These are phyloP conservation scores for Chiloscyllium punctatum DNA, from an alignment of 2,797 vertebrate genomes.

Conservation along the genomic window DNA sequence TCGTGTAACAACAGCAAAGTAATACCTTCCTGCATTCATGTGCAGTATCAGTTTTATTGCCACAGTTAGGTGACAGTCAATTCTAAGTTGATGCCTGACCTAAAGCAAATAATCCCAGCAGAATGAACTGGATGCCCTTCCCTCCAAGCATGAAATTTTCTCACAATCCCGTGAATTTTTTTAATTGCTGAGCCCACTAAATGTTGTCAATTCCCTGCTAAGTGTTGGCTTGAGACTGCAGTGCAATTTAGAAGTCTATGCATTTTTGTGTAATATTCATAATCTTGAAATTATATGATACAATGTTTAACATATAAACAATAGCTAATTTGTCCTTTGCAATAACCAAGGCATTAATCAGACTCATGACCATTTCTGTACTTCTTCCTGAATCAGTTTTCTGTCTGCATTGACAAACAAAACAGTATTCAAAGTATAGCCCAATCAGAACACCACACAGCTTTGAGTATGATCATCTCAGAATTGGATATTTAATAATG, in stretches of 20 bases:
- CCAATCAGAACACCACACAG: neutral
- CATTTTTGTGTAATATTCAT: neutral
- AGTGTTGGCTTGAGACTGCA: neutral
- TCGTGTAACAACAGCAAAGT: neutral
- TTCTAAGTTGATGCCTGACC: neutral
- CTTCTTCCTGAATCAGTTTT: neutral
- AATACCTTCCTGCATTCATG: neutral
- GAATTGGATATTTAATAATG: neutral
- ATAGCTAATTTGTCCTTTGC: neutral
- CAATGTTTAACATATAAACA: neutral
- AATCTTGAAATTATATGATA: neutral
- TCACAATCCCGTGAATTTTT: neutral
- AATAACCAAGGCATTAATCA: neutral
- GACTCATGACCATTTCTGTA: neutral
- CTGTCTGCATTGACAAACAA: neutral
- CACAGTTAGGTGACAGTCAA: neutral
- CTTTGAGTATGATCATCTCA: neutral
- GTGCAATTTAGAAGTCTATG: neutral
- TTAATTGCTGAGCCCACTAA: neutral
- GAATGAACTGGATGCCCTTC: neutral
- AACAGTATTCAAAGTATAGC: neutral
- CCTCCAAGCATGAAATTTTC: neutral
- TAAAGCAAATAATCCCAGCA: neutral
- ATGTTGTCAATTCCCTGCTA: neutral
- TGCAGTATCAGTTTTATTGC: neutral